A percentile compares a stretch with the other conserved stretches of the same genome.
These are phyloP conservation scores for Pseudorectes ferrugineus DNA, from an alignment of 2,113 vertebrate species.

Conservation along the genomic window DNA sequence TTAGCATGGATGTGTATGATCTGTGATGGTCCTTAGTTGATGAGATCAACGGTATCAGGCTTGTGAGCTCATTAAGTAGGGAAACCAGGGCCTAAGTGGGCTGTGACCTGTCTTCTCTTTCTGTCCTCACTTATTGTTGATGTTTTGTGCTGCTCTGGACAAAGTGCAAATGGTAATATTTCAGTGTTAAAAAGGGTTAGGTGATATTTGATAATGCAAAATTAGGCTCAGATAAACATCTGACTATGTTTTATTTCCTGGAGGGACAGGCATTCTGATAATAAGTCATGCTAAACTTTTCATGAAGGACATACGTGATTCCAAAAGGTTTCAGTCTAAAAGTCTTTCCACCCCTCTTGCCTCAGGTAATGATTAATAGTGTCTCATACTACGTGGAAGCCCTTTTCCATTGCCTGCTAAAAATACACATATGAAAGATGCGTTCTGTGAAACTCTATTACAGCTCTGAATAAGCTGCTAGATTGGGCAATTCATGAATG, in stretches of 20 bases:
- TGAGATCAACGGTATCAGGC: neutral
- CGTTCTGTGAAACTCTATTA: fast-evolving
- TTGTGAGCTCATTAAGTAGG: neutral
- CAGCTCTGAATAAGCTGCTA: neutral
- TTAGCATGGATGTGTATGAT: neutral
- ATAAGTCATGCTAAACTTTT: neutral
- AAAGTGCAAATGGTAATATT: neutral
- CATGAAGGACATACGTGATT: neutral
- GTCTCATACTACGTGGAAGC: fast-evolving
- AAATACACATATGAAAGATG: neutral
- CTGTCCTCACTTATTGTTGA: neutral
- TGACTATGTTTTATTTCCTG: neutral
- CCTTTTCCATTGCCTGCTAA: neutral
- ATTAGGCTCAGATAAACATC: neutral
- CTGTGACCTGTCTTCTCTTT: neutral
- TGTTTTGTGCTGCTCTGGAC: neutral
- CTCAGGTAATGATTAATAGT: neutral
- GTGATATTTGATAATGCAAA: neutral
- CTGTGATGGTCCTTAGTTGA: fast-evolving
- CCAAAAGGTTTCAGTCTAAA: neutral
- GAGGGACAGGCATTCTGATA: neutral
- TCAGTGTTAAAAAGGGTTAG: neutral
- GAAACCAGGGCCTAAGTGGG: neutral
- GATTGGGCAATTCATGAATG: neutral
- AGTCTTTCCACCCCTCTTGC: neutral